Percentiles rank a stretch among this genome's conserved stretches.
phyloP scores from a whole-genome alignment of 2,888 invertebrate genomes.

The Hypsopygia costalis region DNA sequence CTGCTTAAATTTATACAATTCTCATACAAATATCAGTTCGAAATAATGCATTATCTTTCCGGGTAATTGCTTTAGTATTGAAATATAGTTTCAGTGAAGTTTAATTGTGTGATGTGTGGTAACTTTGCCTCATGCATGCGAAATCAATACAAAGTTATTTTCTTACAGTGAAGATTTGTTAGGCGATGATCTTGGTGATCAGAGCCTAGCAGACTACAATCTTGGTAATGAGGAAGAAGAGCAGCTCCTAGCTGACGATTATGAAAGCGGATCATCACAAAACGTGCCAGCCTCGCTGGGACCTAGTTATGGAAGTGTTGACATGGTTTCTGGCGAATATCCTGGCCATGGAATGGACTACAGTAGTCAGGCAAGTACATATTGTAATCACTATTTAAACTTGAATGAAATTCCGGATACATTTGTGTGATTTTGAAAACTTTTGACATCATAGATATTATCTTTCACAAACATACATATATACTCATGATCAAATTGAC shows the following conservation, averaged over 20 bases:
- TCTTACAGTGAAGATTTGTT: slow-evolving; percentile 69
- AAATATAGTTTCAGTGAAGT: too few relatives aligned
- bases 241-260: slow-evolving; percentile 70
- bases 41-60: too few relatives aligned
- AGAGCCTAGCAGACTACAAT: slow-evolving; percentile 72
- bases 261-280: slow-evolving; percentile 54
- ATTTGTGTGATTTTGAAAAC: too few relatives aligned
- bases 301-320: slow-evolving; percentile 37
- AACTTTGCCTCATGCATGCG: background rate
- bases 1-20: slow-evolving; percentile 9
- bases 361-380: slow-evolving; percentile 42
- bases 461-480: too few relatives aligned
- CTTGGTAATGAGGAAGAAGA: slow-evolving; percentile 76
- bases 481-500: too few relatives aligned
- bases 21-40: too few relatives aligned
- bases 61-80: too few relatives aligned
- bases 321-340: slow-evolving; percentile 48
- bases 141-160: slow-evolving; percentile 8
- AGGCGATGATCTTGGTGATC: slow-evolving; percentile 72
- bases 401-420: too few relatives aligned
- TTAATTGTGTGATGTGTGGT: too few relatives aligned
- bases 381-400: too few relatives aligned
- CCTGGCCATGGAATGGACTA: slow-evolving; percentile 46
- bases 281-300: slow-evolving; percentile 58
- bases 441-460: too few relatives aligned